Base-by-base conservation (phyloP, 2,888 invertebrate species). In the Elmis aenea region DNA sequence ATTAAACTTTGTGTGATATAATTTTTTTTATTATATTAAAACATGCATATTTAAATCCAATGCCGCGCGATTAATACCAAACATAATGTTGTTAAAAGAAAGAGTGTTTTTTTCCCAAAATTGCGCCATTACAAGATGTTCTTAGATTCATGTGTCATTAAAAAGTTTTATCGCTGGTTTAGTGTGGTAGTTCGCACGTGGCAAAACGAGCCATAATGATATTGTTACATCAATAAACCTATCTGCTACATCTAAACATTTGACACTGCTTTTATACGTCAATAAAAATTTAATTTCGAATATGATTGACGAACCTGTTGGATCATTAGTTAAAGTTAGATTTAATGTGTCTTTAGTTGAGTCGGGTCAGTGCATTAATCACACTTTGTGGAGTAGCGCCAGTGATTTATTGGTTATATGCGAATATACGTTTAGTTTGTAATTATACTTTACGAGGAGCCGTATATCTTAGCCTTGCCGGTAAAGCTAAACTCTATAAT, bases 151-250 rank as follows among this genome's bases (percentile, higher is more conserved):
- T n/a, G 8, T 54, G 62, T 62, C 66, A 66, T 66, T 66, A 66
- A 66, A 66, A 66, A 62, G 55, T 65, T 66, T 66, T 66, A 66
- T 66, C 62, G 63, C 58, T 61, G 55, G 58, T 62, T 65, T 62
- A 63, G 61, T 62, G 59, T 57, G 61, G 63, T 56, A 63, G 62
- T 65, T 65, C 61, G 63, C 66, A 66, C 65, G 66, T 62, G 64
- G 58, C 58, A 54, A 56, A 62, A 62, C 57, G 57, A 55, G 55
- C 60, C 57, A 61, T 66, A 66, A 66, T 64, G 65, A 66, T 66
- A 66, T 64, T 65, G 65, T 66, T 64, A 66, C 64, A 65, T 64
- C 66, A 66, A 66, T 66, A 66, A 66, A 66, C 64, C 60, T 60
- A 65, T 65, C 63, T 62, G 51, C 52, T 50, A 59, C 62, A 63